A percentile compares a stretch with the other conserved stretches of the same genome.
Conservation (phyloP, 2,113 vertebrate genomes). For the Channa maculata region DNA sequence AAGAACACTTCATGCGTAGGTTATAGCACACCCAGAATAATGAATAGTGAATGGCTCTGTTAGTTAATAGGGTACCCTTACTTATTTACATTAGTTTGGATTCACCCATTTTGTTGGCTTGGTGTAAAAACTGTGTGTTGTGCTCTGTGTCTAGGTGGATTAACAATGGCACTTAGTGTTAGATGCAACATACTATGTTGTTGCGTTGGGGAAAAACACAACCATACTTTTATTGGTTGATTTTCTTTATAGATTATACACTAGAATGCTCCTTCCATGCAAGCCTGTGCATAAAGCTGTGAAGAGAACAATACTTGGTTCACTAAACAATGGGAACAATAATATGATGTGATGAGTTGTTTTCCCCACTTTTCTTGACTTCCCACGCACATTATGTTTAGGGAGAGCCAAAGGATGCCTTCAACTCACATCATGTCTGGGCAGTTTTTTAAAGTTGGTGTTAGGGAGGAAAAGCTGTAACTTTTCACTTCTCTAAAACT, state of each 20-base stretch:
- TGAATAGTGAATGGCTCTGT: slow-evolving; percentile 35
- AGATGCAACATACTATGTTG: neutral
- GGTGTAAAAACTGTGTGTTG: neutral
- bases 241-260: neutral
- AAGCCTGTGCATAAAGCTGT: slow-evolving; percentile 1
- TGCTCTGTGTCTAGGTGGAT: neutral
- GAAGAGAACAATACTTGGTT: neutral
- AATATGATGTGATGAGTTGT: slow-evolving; percentile 26
- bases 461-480: slow-evolving; percentile 1
- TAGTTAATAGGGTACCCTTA: slow-evolving; percentile 10
- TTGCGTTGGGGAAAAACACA: neutral
- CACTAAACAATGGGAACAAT: slow-evolving; percentile 35
- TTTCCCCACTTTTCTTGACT: slow-evolving; percentile 4
- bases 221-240: neutral
- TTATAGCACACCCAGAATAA: slow-evolving; percentile 36
- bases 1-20: slow-evolving; percentile 48
- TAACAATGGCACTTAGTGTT: neutral
- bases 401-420: slow-evolving; percentile 21
- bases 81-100: neutral
- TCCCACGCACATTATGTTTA: slow-evolving; percentile 37
- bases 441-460: slow-evolving; percentile 1
- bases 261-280: neutral
- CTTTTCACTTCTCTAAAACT: neutral
- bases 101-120: neutral
- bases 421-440: slow-evolving; percentile 27